Base-by-base conservation (phyloP, 2,113 vertebrate species). In the Sinosuthora webbiana region DNA sequence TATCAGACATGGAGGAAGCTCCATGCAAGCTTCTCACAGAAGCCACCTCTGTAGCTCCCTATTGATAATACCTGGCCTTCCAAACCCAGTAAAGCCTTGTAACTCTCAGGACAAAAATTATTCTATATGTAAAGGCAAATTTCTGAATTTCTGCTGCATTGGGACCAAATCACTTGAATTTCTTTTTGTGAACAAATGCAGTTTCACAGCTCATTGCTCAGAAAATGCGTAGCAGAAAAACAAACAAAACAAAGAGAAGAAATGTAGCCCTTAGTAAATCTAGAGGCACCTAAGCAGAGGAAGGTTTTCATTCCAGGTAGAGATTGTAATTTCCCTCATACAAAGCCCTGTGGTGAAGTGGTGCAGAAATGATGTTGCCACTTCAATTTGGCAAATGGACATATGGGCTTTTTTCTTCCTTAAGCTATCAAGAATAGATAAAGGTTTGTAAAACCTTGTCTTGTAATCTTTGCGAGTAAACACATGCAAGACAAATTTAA, bases 141-240 rank as follows among this genome's bases (percentile, higher is more conserved):
- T 31, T 75, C 77, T 89, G 62, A 70, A 68, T 83, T 94, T 93
- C 62, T 87, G 41, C 57, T 90, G 50, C 68, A 37, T 4, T 56
- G 79, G 55, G 42, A 70, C 42, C 21, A 97, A 89, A 83, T 57
- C 42, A 20, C 42, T 80, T 80, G 44, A 73, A 67, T 76, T 92
- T 83, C 22, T 31, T 86, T 88, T 69, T 65, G 59, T 50, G 60
- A 90, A 67, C 56, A 87, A 94, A 92, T 27, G 39, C 49, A 37
- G 52, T 87, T 95, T 90, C 94, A 91, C 60, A 78, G 80, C 49
- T 94, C 60, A 24, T 90, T 92, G 86, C 50, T 83, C 86, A 80
- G 45, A 68, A 25, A 53, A 30, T 50, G 68, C 42, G 47, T 28
- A 52, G 35, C 15, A 65, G 35, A 63, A 53, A 90, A 41, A 62